Base-by-base conservation (phyloP, 23 tunicate genomes). In the Diplosoma virens region DNA sequence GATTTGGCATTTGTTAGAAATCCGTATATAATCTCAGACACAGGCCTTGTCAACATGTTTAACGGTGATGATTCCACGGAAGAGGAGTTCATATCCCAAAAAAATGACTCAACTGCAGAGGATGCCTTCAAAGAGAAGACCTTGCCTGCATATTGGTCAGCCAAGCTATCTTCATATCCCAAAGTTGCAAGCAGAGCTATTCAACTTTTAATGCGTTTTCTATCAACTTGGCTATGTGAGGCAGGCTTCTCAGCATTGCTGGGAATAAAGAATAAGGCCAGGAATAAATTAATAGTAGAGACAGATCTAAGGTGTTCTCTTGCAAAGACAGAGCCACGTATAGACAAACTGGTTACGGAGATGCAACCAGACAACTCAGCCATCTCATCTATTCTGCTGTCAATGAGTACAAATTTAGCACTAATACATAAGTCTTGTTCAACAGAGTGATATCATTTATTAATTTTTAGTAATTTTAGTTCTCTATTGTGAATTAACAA, bases 221-320 rank as follows among this genome's bases (percentile, higher is more conserved):
- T 33, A 25, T 47, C 60, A n/a, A 72, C 78, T 61, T 72, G 78
- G 78, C 61, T 72, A 23, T 72, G 61, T 48, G 78, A 72, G 60
- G 61, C 60, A 22, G 61, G 78, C 78, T 72, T 47, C 61, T 72
- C 61, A 72, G 35, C 78, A 47, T 47, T 72, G 25, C 81, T 58
- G 68, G 81, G 70, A 58, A 76, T 58, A 58, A 76, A 76, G 70
- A 76, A 58, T 70, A 58, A 76, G 81, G 71, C 52, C 71, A 33
- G 70, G 30, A 76, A 76, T 33, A 76, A 76, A 58, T 48, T 76
- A 76, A 33, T 56, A 58, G 71, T 76, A 76, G 71, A 76, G 81
- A 70, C 68, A 76, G 71, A 76, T 58, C 52, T 76, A 76, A 53
- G 69, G 47, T 73, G 33, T n/a, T n/a, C n/a, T 41, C 50, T 41